Percentiles rank a stretch among this genome's conserved stretches.
Evolutionary conservation across 2,113 vertebrate species (phyloP).

Genomic region (Brienomyrus brachyistius): DNA sequence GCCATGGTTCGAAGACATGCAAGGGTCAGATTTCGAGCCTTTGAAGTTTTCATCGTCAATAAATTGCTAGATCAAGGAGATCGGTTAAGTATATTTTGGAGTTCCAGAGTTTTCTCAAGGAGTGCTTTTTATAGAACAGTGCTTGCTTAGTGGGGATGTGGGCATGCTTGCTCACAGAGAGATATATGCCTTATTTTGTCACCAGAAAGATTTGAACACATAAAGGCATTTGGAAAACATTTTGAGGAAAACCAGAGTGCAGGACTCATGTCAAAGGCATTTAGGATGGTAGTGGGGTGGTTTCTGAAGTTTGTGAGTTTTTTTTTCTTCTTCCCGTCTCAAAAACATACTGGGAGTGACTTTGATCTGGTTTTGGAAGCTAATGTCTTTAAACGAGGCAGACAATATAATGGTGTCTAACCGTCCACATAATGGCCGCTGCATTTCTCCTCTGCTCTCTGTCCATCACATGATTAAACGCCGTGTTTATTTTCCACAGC

Average conservation of each 20-base stretch:
- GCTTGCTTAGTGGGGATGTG: background rate
- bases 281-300: background rate
- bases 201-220: background rate
- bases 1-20: constrained; percentile 45
- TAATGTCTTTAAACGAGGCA: background rate
- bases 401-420: background rate
- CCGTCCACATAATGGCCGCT: background rate
- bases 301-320: background rate
- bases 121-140: constrained; percentile 49
- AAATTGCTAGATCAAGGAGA: constrained; percentile 61
- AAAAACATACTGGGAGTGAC: background rate
- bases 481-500: background rate
- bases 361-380: constrained; percentile 3
- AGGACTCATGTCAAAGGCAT: background rate
- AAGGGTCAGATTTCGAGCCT: constrained; percentile 47
- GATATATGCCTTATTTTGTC: background rate
- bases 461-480: background rate
- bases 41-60: constrained; percentile 60
- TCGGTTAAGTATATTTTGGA: constrained; percentile 61
- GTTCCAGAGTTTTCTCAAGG: constrained; percentile 15
- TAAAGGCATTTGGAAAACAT: background rate
- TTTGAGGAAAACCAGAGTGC: background rate
- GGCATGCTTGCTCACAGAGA: background rate
- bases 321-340: background rate
- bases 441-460: background rate